Evolutionary conservation across 1,140 invertebrate species (phyloP), one percentile per base, ranked within the genome.

Genomic region (Drosophila pachea): DNA sequence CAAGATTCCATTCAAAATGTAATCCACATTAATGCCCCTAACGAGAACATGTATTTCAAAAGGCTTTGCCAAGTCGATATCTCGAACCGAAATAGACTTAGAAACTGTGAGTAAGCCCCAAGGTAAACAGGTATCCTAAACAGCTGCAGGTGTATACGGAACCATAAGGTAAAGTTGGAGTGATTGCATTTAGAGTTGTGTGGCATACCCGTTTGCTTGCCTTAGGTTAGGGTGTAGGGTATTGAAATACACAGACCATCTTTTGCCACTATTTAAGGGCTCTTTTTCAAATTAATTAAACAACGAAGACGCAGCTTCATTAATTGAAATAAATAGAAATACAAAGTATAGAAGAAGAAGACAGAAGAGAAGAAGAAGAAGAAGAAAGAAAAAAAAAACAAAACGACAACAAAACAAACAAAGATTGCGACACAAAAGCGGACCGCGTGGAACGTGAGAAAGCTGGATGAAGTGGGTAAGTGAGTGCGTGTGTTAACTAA

Each of bases 301-400:
- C 62, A 40, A 65, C 45, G 52, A 58, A 70, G 48, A 70, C 68
- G 61, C 61, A 70, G 67, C 67, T 65, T 69, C 61, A 65, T 69
- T 69, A 65, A 69, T 69, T 69, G 67, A 65, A 53, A 69, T 56
- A 56, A 69, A 69, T 64, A 69, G 61, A 69, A 68, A 14, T 62
- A 67, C n/a, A 40, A 31, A 38, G 22, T 9, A 22, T 4, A 31
- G 16, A 16, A 53, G 16, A 22, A n/a, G n/a, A 11, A 40, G 38
- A 40, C n/a, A n/a, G 22, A 16, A 22, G 6, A 31, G 16, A 16
- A 53, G 16, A 22, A n/a, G n/a, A 11, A 40, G 38, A 40, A 9
- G 8, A 40, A n/a, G 40, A 36, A 36, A 14, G 50, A 47, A 54
- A n/a, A 35, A 31, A 49, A 35, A 38, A 49, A 49, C 0, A 12